Base-by-base conservation (phyloP, 2,113 vertebrate genomes). In the Aix galericulata region DNA sequence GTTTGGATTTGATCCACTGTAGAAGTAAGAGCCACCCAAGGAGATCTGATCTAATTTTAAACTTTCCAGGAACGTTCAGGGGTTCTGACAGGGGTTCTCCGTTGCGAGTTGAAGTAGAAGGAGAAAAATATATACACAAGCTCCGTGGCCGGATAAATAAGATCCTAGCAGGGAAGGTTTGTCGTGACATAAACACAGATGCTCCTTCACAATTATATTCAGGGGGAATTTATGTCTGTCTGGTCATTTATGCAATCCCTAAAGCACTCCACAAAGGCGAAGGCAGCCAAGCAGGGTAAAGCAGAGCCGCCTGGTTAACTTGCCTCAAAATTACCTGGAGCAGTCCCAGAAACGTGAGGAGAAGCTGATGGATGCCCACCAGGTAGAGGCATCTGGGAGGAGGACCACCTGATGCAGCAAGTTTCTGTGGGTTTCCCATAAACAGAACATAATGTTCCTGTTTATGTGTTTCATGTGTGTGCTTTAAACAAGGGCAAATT, bases 11-110 rank as follows among this genome's bases (percentile, higher is more conserved):
- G 25, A 50, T 93, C 78, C 67, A 34, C 52, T 53, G 38, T 21
- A 88, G 48, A 80, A 84, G 68, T 42, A 68, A 89, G 75, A 90
- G 85, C 94, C 88, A 95, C 95, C 85, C 79, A 91, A 1, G 0
- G 79, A 93, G 94, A 88, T 55, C 46, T 71, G 82, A 32, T 85
- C 85, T 91, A 71, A 87, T 85, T 95, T 91, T 92, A 91, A 89
- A 75, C 77, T 79, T 92, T 55, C 44, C 44, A 13, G 69, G 72
- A 83, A 40, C 2, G 7, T 79, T 69, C 67, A 53, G 82, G 85
- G 36, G 67, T 42, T 85, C 74, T 86, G 87, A 76, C n/a, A 9
- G 79, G 59, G 75, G 21, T 74, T 82, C 93, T 87, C 75, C 34
- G 31, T 0, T 89, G 91, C 44, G 11, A 40, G 31, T 34, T 82